Evolutionary conservation across 1,140 invertebrate species (phyloP).

Genomic region (Reticulitermes speratus): DNA sequence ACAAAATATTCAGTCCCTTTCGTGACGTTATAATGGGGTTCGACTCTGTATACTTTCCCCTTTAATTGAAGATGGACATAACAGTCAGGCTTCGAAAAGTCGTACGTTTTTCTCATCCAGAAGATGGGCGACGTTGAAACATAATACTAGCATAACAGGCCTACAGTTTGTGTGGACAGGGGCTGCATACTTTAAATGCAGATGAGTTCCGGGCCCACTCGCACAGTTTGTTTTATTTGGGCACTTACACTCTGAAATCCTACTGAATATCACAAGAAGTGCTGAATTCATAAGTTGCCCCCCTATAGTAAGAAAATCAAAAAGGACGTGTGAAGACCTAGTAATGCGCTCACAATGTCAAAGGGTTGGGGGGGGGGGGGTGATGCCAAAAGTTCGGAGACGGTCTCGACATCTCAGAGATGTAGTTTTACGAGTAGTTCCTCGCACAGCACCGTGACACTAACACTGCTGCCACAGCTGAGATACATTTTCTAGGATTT

Average conservation of each 20-base stretch:
- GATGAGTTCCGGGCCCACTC: too few relatives aligned
- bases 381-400: not conserved
- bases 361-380: not conserved
- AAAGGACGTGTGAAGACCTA: not conserved
- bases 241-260: not conserved
- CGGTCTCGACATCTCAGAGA: not conserved
- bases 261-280: not conserved
- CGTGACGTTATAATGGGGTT: too few relatives aligned
- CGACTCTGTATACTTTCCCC: too few relatives aligned
- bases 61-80: too few relatives aligned
- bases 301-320: not conserved
- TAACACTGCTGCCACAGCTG: not conserved
- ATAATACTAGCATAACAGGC: too few relatives aligned
- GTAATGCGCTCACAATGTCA: not conserved
- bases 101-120: too few relatives aligned
- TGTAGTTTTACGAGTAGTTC: not conserved
- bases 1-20: too few relatives aligned
- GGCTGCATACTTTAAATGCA: too few relatives aligned
- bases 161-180: too few relatives aligned
- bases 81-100: too few relatives aligned
- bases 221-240: too few relatives aligned
- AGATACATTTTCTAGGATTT: not conserved
- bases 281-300: not conserved
- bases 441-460: not conserved
- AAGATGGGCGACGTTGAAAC: too few relatives aligned